A percentile compares a stretch with the other conserved stretches of the same genome.
These are phyloP conservation scores for Odontothrips loti DNA, from an alignment of 2,888 invertebrate species.

Conservation along the genomic window DNA sequence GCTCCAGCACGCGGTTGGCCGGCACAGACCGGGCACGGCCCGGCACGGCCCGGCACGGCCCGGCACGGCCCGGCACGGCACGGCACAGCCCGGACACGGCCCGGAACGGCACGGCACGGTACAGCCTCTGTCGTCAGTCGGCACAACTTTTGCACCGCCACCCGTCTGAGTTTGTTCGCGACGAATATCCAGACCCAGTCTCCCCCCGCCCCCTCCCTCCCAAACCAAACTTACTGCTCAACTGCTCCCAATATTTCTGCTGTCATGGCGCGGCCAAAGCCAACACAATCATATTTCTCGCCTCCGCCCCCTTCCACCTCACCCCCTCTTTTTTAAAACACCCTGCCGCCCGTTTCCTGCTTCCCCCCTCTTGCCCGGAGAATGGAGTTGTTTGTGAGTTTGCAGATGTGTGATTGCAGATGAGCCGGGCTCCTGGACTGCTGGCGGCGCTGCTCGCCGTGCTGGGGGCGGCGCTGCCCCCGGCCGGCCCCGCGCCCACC, in stretches of 20 bases:
- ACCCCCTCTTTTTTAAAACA: too few relatives aligned
- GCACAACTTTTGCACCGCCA: background rate
- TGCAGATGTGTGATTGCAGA: background rate
- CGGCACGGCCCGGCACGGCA: too few relatives aligned
- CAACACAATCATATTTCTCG: background rate
- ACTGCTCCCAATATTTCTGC: slow-evolving; percentile 9
- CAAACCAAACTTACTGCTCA: background rate
- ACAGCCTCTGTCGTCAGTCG: background rate
- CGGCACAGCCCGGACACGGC: too few relatives aligned
- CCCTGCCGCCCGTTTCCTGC: too few relatives aligned
- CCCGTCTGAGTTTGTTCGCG: background rate
- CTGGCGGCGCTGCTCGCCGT: slow-evolving; percentile 47
- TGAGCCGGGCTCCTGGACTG: slow-evolving; percentile 35
- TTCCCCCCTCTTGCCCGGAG: too few relatives aligned
- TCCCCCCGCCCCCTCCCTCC: background rate
- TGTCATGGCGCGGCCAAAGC: slow-evolving; percentile 3
- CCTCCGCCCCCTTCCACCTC: background rate
- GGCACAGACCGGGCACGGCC: too few relatives aligned
- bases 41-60: too few relatives aligned
- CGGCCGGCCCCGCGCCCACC: background rate
- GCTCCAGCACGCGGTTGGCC: too few relatives aligned
- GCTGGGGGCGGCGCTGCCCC: slow-evolving; percentile 45
- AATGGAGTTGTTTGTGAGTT: too few relatives aligned
- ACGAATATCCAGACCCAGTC: too few relatives aligned
- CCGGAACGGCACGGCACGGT: too few relatives aligned